Evolutionary conservation across 2,797 vertebrate genomes (phyloP), one percentile per base, ranked within the genome.

Genomic region (Cynopterus sphinx): DNA sequence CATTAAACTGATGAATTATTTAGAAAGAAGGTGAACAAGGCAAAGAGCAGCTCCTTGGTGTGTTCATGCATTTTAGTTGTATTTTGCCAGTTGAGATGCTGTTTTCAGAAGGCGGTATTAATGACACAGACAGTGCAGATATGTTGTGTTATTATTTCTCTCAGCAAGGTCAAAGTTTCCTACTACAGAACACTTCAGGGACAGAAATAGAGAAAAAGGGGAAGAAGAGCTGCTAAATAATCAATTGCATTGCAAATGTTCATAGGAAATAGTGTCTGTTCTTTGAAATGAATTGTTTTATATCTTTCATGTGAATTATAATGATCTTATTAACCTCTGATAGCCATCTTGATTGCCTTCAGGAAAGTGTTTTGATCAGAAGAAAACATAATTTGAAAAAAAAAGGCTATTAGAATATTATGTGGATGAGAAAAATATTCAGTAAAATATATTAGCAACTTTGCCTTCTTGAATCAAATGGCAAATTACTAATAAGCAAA

Each of bases 1-100:
- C 99, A 99, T 99, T 99, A 99, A 98, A 98, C 97, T 99, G 99
- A 99, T 99, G 98, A 98, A 98, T 99, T 98, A 98, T 99, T 98
- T 98, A 98, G 97, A 95, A 96, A 97, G 97, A 97, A 98, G 97
- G 97, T 98, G 98, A 98, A 97, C 78, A 96, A 97, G 43, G n/a
- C 67, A 0, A 95, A 96, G 91, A 98, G 96, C 98, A 98, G 96
- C 98, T 97, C 84, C 86, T 97, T 91, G 75, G 96, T 96, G 97
- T 98, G 97, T 96, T 98, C 97, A 97, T 90, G 97, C 97, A 96
- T 98, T 97, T 97, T 92, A 95, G 96, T 97, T 98, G 96, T 96
- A 97, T 98, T 98, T 98, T 95, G 85, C 97, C 94, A 97, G 97
- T 95, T 91, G 97, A 96, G 96, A 94, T 97, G 94, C 92, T 96